Conservation (phyloP, 2,113 vertebrate genomes). For the Orthochromis indermauri region DNA sequence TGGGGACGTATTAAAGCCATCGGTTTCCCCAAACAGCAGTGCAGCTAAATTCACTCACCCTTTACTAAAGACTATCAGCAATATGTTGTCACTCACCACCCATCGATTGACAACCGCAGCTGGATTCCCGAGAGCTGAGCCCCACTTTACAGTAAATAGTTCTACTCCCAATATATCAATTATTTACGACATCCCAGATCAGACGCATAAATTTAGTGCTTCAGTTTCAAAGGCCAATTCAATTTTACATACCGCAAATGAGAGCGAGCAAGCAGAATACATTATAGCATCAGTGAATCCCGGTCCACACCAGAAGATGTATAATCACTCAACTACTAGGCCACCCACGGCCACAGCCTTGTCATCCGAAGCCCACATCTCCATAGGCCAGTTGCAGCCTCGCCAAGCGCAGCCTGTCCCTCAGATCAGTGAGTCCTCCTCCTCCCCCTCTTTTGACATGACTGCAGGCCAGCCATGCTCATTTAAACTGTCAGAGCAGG, state of each 20-base stretch:
- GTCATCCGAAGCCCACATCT: not conserved
- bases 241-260: not conserved
- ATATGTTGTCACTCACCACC: not conserved
- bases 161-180: conserved; percentile 25
- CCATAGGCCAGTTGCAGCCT: not conserved
- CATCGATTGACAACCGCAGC: not conserved
- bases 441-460: conserved; percentile 6
- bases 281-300: not conserved
- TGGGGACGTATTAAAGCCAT: not conserved
- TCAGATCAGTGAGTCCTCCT: not conserved
- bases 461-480: conserved; percentile 23
- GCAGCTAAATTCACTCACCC: not conserved
- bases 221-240: not conserved
- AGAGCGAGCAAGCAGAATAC: not conserved
- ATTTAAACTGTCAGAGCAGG: conserved; percentile 22
- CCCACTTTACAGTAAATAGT: conserved; percentile 21
- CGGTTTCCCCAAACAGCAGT: not conserved
- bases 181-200: conserved; percentile 38
- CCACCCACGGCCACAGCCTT: not conserved
- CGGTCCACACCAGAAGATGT: not conserved
- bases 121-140: not conserved
- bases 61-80: not conserved
- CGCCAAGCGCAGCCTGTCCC: not conserved
- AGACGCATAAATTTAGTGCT: conserved; percentile 2
- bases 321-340: conserved; percentile 16